Conservation (phyloP, 2,797 vertebrate species). For the Pachyuromys duprasi region DNA sequence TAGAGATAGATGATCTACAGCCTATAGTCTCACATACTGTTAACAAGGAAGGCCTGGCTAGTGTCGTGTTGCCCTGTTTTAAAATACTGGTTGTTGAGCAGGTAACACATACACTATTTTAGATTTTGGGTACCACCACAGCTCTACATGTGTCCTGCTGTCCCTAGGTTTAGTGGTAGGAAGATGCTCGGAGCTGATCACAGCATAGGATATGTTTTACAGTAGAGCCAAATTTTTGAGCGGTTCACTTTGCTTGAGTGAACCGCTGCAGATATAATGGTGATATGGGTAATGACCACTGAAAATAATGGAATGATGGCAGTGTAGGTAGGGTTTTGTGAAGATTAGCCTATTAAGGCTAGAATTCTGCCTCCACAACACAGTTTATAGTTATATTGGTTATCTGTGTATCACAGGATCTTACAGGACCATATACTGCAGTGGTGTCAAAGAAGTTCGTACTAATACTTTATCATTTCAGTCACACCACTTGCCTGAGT, state of each 20-base stretch:
- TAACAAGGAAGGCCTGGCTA: neutral
- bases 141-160: neutral
- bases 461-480: neutral
- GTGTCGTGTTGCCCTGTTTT: accelerated
- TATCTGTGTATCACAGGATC: accelerated
- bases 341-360: neutral
- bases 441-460: neutral
- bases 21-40: accelerated
- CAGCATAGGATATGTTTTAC: neutral
- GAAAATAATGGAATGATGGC: neutral
- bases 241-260: neutral
- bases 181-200: neutral
- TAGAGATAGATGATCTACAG: neutral
- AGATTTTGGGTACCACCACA: no score
- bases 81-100: neutral
- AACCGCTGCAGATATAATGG: neutral
- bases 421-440: neutral
- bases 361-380: neutral
- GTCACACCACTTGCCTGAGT: neutral
- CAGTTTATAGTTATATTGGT: neutral
- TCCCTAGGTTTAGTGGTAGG: neutral
- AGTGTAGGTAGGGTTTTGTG: neutral
- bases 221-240: neutral
- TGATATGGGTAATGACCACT: neutral
- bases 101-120: accelerated